Conservation (phyloP, 2,113 vertebrate genomes). For the Aptenodytes forsteri region DNA sequence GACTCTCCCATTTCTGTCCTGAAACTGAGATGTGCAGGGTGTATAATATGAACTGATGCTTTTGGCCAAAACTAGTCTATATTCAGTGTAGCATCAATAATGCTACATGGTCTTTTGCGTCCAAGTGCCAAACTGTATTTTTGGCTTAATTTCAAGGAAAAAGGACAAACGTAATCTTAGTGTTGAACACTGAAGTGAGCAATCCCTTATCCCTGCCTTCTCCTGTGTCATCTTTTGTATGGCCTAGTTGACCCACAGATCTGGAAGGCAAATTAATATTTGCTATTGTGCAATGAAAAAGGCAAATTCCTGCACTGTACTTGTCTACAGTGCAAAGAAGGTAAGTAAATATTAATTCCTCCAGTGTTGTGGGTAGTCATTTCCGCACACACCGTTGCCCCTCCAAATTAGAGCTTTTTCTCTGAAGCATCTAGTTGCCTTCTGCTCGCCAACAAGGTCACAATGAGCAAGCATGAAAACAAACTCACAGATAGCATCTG, state of each 20-base stretch:
- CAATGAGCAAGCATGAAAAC: neutral
- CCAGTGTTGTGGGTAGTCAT: neutral
- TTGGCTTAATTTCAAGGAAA: constrained; percentile 6
- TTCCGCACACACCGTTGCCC: neutral
- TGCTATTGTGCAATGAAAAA: neutral
- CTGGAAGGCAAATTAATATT: neutral
- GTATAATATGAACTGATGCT: neutral
- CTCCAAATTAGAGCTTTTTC: neutral
- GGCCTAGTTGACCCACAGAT: neutral
- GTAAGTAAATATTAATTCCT: neutral
- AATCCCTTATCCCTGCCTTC: neutral
- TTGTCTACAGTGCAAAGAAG: neutral
- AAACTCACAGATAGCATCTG: neutral
- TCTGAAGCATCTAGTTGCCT: neutral
- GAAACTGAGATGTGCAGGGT: neutral
- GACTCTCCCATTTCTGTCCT: neutral
- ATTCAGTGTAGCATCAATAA: neutral
- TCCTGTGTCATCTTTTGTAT: neutral
- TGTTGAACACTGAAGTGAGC: neutral
- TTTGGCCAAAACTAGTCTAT: neutral
- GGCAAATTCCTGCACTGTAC: neutral
- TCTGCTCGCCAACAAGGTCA: neutral
- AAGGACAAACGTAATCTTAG: neutral
- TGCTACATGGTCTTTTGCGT: neutral
- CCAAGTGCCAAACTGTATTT: neutral